These are phyloP conservation scores for Holacanthus passer DNA, from an alignment of 2,113 vertebrate genomes.

Conservation along the genomic window DNA sequence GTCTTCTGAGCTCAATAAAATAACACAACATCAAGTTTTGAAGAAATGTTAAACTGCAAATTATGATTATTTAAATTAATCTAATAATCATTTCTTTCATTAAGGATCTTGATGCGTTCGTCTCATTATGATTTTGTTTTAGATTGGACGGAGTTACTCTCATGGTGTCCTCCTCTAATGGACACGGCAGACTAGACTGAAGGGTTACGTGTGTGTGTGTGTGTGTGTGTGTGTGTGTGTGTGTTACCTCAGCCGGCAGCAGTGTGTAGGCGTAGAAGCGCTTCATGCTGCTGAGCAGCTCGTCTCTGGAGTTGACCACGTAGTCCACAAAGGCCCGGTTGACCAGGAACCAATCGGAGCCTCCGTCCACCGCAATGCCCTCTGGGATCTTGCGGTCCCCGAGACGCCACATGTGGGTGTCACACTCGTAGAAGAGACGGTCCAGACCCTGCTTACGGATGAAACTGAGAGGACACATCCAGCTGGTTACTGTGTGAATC, in stretches of 20 bases:
- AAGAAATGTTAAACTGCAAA: background rate
- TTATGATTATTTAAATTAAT: background rate
- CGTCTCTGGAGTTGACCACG: slow-evolving; percentile 91
- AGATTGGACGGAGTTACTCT: no score
- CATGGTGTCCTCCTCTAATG: background rate
- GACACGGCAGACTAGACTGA: background rate
- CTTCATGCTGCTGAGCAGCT: slow-evolving; percentile 95
- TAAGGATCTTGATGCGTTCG: background rate
- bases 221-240: background rate
- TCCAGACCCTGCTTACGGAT: slow-evolving; percentile 98
- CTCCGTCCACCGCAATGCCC: slow-evolving; percentile 93
- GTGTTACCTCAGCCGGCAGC: slow-evolving; percentile 93
- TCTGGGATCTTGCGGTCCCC: slow-evolving; percentile 97
- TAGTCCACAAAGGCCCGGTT: slow-evolving; percentile 96
- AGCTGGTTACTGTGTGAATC: no score
- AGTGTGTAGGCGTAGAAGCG: slow-evolving; percentile 95
- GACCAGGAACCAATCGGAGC: slow-evolving; percentile 97
- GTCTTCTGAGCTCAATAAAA: background rate
- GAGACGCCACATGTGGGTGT: slow-evolving; percentile 98
- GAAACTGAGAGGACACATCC: slow-evolving; percentile 84
- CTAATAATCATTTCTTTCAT: background rate
- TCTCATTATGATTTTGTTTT: background rate
- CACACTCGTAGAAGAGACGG: slow-evolving; percentile 96
- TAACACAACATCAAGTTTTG: background rate
- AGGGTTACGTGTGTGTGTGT: background rate